Percentiles rank a stretch among this genome's conserved stretches.
These are phyloP conservation scores for Eustalomyia histrio DNA, from an alignment of 2,888 invertebrate genomes.

Conservation along the genomic window DNA sequence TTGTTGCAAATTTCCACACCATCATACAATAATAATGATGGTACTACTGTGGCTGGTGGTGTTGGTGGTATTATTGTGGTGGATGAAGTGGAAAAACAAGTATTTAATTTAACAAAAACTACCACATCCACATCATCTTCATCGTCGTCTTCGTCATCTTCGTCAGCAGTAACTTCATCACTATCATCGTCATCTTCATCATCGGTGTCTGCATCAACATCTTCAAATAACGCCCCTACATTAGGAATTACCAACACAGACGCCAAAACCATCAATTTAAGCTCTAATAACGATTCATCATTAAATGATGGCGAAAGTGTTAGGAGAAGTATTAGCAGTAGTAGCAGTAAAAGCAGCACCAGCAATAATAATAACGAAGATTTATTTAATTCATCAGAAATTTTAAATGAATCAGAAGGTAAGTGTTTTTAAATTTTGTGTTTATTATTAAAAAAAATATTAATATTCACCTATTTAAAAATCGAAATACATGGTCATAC, in stretches of 20 bases:
- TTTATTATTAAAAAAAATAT: no score
- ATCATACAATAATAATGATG: conserved; percentile 37
- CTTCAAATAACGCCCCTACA: conserved; percentile 33
- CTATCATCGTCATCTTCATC: conserved; percentile 38
- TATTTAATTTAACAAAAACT: conserved; percentile 47
- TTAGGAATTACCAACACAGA: conserved; percentile 14
- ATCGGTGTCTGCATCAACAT: background rate
- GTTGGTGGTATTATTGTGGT: conserved; percentile 38
- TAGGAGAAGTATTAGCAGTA: conserved; percentile 16
- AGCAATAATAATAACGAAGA: conserved; percentile 49
- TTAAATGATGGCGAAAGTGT: conserved; percentile 59
- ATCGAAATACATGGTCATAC: no score
- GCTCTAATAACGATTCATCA: conserved; percentile 36
- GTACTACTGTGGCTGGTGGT: conserved; percentile 3
- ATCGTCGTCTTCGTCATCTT: conserved; percentile 38
- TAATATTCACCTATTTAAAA: no score
- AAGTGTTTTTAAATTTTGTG: conserved; percentile 30
- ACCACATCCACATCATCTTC: conserved; percentile 41
- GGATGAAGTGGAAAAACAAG: conserved; percentile 48
- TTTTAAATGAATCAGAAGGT: conserved; percentile 66
- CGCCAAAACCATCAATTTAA: conserved; percentile 32
- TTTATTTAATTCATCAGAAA: conserved; percentile 63
- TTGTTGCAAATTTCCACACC: conserved; percentile 54
- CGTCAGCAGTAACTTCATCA: conserved; percentile 12
- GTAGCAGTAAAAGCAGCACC: conserved; percentile 17